phyloP scores from a whole-genome alignment of 2,113 vertebrate species.

The Chlorodrepanis virens region DNA sequence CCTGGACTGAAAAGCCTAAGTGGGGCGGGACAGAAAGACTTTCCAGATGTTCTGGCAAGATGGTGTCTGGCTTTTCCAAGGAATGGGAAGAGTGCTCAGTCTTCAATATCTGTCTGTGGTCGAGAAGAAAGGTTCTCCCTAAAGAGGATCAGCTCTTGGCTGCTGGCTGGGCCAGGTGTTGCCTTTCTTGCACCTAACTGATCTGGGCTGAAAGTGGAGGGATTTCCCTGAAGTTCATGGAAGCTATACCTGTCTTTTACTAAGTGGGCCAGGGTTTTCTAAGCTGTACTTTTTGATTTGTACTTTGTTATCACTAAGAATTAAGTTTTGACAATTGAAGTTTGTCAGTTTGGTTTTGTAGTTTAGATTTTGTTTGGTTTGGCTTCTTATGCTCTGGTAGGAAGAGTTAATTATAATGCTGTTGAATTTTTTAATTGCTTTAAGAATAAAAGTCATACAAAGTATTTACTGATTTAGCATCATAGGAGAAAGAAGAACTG shows the following conservation, averaged over 20 bases:
- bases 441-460: background rate
- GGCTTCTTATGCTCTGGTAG: background rate
- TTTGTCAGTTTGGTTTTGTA: background rate
- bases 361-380: background rate
- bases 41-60: background rate
- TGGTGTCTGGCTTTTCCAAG: background rate
- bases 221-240: background rate
- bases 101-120: background rate
- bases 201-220: background rate
- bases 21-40: background rate
- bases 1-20: background rate
- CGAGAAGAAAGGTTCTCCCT: background rate
- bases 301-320: background rate
- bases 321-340: background rate
- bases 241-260: background rate
- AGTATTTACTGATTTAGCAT: background rate
- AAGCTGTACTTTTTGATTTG: background rate
- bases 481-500: background rate
- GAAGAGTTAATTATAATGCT: background rate
- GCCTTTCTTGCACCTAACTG: background rate
- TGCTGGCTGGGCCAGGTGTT: background rate
- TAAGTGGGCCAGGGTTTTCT: background rate
- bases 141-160: background rate
- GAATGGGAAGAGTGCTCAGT: background rate
- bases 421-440: background rate